Evolutionary conservation across 1,140 invertebrate species (phyloP).

Genomic region (Lasaia peninsularis): DNA sequence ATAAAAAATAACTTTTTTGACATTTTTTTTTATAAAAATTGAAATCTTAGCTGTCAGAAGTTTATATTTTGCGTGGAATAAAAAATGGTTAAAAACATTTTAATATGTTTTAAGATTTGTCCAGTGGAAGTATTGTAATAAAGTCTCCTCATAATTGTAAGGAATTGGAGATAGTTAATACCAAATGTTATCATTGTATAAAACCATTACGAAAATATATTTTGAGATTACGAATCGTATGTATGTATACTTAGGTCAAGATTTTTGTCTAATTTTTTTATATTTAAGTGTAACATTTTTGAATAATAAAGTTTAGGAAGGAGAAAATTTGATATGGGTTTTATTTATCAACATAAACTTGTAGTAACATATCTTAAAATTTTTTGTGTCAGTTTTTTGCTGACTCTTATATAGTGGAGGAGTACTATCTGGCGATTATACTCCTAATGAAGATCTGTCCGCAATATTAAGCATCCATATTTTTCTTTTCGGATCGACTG

Average conservation of each 20-base stretch:
- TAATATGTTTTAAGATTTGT: constrained; percentile 2
- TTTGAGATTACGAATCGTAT: constrained; percentile 64
- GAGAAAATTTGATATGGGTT: constrained; percentile 17
- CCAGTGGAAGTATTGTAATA: constrained; percentile 36
- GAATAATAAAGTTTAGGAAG: constrained; percentile 66
- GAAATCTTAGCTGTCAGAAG: no score
- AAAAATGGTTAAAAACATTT: neutral
- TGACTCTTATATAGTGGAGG: no score
- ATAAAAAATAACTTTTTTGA: no score
- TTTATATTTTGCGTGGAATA: no score
- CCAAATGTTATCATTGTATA: constrained; percentile 65
- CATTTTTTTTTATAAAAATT: no score
- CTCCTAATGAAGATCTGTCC: no score
- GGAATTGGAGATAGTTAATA: constrained; percentile 37
- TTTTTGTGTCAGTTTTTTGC: no score
- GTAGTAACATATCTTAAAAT: no score
- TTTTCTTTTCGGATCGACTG: no score
- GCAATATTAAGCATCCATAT: no score
- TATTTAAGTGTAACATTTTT: constrained; percentile 67
- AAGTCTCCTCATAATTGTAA: constrained; percentile 29
- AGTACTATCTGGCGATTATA: no score
- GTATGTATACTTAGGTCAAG: constrained; percentile 51
- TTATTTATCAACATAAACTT: neutral
- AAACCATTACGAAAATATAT: constrained; percentile 49
- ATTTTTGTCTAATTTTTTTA: constrained; percentile 58